Evolutionary conservation across 1,140 invertebrate species (phyloP), one percentile per base, ranked within the genome.

Genomic region (Drosophila simulans): DNA sequence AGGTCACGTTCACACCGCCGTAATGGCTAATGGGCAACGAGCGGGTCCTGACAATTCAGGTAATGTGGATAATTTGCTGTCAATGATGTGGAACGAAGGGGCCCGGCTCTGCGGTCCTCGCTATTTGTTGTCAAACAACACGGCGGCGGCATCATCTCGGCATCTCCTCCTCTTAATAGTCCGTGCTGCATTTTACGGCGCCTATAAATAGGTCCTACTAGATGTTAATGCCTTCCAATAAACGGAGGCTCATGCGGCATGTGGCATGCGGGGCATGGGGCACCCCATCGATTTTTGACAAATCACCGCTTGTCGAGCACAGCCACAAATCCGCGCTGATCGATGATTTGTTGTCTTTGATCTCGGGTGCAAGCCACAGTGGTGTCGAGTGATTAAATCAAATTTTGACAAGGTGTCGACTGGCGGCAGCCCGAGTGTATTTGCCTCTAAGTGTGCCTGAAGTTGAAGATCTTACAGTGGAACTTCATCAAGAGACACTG

Each of bases 21-120:
- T 83, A 88, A 88, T 88, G 83, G 83, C 83, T 83, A 83, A 88
- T 77, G 81, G 75, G 64, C 77, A 75, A 73, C 64, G 48, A 51
- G 48, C 75, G 64, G 64, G 60, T 76, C 84, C 84, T 88, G 83
- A 88, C 83, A 88, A 89, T 88, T 88, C 83, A 88, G 83, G 83
- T 88, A 88, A 88, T 88, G 83, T 88, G 83, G 83, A 88, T 88
- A 88, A 88, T 88, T 88, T 88, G 83, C 83, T 88, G 83, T 89
- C 83, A 89, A 89, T 88, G 83, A 88, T 88, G 83, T 88, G 83
- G 88, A 88, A 88, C 83, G 83, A 70, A 71, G 71, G 71, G 79
- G 65, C 65, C 51, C 54, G 49, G 68, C 49, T 42, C 31, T 45
- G 54, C 49, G 39, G 48, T 86, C 54, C 83, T 76, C 40, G 64